Conservation (phyloP, 2,113 vertebrate species). For the Fulica atra region DNA sequence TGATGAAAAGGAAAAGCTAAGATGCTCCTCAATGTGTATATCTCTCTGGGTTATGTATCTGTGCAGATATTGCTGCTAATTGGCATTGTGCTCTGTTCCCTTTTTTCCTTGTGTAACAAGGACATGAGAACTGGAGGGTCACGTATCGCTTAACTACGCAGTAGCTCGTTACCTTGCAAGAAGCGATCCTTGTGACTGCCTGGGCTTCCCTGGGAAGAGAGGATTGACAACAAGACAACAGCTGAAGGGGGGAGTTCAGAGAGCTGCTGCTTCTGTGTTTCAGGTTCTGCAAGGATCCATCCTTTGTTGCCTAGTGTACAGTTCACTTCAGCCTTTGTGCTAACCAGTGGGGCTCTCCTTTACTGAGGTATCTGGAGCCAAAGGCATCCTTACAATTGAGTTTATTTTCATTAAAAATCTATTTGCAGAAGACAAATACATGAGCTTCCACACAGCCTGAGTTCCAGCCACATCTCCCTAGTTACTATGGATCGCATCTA, state of each 20-base stretch:
- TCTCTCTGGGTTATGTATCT: background rate
- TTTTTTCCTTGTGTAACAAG: background rate
- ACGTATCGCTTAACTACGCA: background rate
- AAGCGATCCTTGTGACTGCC: background rate
- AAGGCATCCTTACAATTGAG: background rate
- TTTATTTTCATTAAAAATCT: background rate
- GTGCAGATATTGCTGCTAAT: background rate
- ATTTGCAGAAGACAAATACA: background rate
- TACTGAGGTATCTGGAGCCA: background rate
- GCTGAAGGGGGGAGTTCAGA: background rate
- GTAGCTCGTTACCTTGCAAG: background rate
- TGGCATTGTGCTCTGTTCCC: background rate
- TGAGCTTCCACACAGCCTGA: background rate
- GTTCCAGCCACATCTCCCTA: background rate
- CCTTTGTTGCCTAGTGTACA: fast-evolving
- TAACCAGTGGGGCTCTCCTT: background rate
- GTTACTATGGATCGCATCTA: background rate
- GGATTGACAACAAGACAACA: background rate
- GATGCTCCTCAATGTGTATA: background rate
- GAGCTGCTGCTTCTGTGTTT: background rate
- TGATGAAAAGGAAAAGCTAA: background rate
- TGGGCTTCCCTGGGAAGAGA: background rate
- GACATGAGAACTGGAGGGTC: background rate
- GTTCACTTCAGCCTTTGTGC: background rate
- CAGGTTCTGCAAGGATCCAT: background rate